These are phyloP conservation scores for Hirtodrosophila alboralis DNA, from an alignment of 2,888 invertebrate species.

Conservation along the genomic window DNA sequence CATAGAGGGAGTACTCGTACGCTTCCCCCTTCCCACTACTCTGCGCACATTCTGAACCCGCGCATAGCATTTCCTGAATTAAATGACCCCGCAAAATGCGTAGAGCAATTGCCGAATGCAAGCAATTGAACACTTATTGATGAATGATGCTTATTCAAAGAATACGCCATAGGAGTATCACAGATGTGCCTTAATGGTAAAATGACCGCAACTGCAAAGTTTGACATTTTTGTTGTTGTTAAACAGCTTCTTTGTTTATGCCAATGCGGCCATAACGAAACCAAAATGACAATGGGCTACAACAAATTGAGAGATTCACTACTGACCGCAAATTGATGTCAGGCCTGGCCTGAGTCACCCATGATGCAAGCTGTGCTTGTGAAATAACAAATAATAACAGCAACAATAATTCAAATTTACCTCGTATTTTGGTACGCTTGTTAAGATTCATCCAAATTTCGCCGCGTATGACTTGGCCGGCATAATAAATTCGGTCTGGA, in stretches of 20 bases:
- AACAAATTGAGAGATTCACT: constrained; percentile 27
- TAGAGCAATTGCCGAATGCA: constrained; percentile 43
- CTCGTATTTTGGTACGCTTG: constrained; percentile 83
- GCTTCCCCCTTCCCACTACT: constrained; percentile 15
- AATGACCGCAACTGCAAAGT: constrained; percentile 32
- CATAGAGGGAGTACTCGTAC: constrained; percentile 10
- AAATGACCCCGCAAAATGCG: constrained; percentile 54
- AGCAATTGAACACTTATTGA: constrained; percentile 62
- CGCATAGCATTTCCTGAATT: constrained; percentile 70
- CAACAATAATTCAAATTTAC: constrained; percentile 67
- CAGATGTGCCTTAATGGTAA: constrained; percentile 22
- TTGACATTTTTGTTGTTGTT: constrained; percentile 30
- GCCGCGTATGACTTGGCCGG: constrained; percentile 82
- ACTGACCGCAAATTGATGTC: constrained; percentile 28
- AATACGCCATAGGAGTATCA: constrained; percentile 48
- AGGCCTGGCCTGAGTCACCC: constrained; percentile 51
- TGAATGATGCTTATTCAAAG: constrained; percentile 56
- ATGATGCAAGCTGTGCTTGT: constrained; percentile 49
- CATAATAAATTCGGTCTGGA: constrained; percentile 81
- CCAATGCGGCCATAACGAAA: constrained; percentile 68
- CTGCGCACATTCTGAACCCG: constrained; percentile 16
- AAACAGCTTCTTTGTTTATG: constrained; percentile 69
- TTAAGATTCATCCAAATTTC: constrained; percentile 82
- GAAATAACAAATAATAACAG: constrained; percentile 27
- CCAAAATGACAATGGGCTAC: constrained; percentile 46